phyloP scores from a whole-genome alignment of 2,888 invertebrate genomes.

The Phortica okadai region DNA sequence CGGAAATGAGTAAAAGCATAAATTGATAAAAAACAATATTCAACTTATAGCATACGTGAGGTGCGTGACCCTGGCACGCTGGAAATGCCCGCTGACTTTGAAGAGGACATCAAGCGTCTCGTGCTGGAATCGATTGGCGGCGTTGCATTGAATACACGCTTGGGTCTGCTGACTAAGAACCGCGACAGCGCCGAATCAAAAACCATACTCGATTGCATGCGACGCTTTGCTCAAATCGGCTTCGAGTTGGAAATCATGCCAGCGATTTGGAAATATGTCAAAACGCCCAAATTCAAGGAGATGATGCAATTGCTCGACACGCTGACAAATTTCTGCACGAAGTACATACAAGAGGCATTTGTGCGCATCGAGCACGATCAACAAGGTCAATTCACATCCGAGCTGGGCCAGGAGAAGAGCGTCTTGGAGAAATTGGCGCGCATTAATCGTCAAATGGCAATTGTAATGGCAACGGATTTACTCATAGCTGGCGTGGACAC shows the following conservation, averaged over 20 bases:
- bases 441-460: constrained; percentile 80
- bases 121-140: constrained; percentile 78
- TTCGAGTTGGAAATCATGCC: constrained; percentile 69
- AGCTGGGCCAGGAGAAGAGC: constrained; percentile 73
- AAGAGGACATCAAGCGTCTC: constrained; percentile 79
- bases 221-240: constrained; percentile 51
- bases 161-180: constrained; percentile 65
- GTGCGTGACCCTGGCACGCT: constrained; percentile 64
- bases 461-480: constrained; percentile 84
- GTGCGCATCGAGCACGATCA: constrained; percentile 64
- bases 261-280: constrained; percentile 67
- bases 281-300: constrained; percentile 63
- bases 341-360: constrained; percentile 72
- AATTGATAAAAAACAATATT: neutral
- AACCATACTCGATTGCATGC: constrained; percentile 51
- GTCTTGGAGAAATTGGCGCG: constrained; percentile 82
- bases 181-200: constrained; percentile 54
- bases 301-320: constrained; percentile 60
- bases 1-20: neutral
- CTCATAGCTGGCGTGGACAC: constrained; percentile 84
- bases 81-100: constrained; percentile 77
- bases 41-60: constrained; percentile 64
- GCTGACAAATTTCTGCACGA: constrained; percentile 64
- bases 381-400: constrained; percentile 61
- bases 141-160: constrained; percentile 74